These are phyloP conservation scores for Cotesia chilonis DNA, from an alignment of 1,140 invertebrate genomes.

Conservation along the genomic window DNA sequence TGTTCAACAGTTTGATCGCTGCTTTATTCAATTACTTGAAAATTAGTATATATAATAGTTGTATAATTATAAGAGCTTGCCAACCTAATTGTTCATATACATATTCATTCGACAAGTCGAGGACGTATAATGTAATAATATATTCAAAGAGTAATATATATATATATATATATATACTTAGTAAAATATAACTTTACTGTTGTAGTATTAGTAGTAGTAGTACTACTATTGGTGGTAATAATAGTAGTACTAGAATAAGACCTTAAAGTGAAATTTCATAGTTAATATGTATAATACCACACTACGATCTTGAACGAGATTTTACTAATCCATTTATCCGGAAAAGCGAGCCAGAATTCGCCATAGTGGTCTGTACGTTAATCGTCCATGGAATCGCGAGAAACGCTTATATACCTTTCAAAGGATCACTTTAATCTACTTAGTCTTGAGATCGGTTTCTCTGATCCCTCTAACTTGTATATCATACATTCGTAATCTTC, in stretches of 20 bases:
- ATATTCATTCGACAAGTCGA: no score
- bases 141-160: no score
- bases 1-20: constrained; percentile 12
- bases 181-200: no score
- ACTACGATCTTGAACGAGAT: constrained; percentile 3
- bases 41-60: constrained; percentile 17
- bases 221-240: no score
- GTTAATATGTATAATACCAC: constrained; percentile 8
- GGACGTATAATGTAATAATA: no score
- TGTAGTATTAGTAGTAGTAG: no score
- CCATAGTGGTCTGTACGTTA: constrained; percentile 8
- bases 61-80: neutral
- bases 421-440: constrained; percentile 29
- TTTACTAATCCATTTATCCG: constrained; percentile 16
- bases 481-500: neutral
- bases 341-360: constrained; percentile 3
- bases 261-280: no score
- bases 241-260: no score
- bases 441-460: constrained; percentile 17
- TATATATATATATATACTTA: no score
- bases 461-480: constrained; percentile 7
- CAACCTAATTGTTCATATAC: constrained; percentile 2
- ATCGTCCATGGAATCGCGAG: constrained; percentile 24
- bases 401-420: neutral
- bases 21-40: neutral